Evolutionary conservation across 2,113 vertebrate genomes (phyloP).

Genomic region (Casuarius casuarius): DNA sequence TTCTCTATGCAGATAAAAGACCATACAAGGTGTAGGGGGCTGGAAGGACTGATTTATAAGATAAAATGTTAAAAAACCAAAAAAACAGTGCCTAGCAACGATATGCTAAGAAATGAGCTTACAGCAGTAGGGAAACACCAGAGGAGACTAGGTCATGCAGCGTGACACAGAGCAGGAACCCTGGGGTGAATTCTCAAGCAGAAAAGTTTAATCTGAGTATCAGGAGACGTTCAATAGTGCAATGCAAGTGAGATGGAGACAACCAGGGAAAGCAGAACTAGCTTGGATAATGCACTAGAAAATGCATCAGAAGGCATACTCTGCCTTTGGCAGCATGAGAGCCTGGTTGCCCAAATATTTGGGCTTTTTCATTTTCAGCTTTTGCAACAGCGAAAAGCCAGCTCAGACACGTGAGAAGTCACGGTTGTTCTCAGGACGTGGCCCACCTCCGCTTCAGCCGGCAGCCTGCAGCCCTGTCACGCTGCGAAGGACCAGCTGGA

Average conservation of each 20-base stretch:
- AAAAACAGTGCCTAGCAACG: not conserved
- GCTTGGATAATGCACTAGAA: not conserved
- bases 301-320: not conserved
- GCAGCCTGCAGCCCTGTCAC: slow-evolving; percentile 44
- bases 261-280: not conserved
- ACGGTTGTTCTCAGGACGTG: not conserved
- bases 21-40: not conserved
- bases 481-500: slow-evolving; percentile 53
- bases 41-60: not conserved
- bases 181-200: not conserved
- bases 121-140: not conserved
- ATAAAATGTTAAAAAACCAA: not conserved
- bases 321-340: not conserved
- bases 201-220: not conserved
- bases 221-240: not conserved
- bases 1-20: not conserved
- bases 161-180: not conserved
- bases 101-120: not conserved
- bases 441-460: not conserved
- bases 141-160: not conserved
- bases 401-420: not conserved
- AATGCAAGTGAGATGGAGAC: not conserved
- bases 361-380: not conserved
- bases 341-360: not conserved
- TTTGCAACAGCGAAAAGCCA: not conserved